Evolutionary conservation across 2,888 invertebrate species (phyloP).

Genomic region (Thecophora atra): DNA sequence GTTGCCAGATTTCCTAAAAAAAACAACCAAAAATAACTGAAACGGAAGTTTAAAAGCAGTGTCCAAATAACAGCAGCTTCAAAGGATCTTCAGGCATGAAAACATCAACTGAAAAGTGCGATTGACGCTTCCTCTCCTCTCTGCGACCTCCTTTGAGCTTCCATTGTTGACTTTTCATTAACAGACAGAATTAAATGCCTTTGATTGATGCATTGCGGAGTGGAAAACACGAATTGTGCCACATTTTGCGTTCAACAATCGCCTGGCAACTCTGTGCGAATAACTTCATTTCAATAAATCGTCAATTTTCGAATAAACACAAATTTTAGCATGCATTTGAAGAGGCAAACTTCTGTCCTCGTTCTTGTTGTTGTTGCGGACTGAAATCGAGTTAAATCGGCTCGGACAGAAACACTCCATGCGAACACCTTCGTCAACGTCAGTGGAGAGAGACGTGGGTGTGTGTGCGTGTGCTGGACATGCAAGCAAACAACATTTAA

Average conservation of each 20-base stretch:
- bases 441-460: not conserved
- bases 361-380: not conserved
- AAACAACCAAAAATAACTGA: not conserved
- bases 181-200: too few relatives aligned
- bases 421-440: constrained; percentile 27
- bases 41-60: not conserved
- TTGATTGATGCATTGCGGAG: not conserved
- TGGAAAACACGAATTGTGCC: too few relatives aligned
- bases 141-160: not conserved
- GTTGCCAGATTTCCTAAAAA: not conserved
- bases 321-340: not conserved
- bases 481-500: constrained; percentile 46
- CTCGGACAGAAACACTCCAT: constrained; percentile 27
- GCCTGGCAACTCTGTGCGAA: not conserved
- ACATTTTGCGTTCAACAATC: too few relatives aligned
- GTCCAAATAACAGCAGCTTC: not conserved
- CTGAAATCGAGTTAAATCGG: constrained; percentile 13
- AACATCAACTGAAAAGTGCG: not conserved
- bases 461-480: constrained; percentile 18
- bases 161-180: not conserved
- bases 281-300: constrained; percentile 23
- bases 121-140: too few relatives aligned
- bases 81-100: not conserved
- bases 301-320: constrained; percentile 11
- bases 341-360: too few relatives aligned